These are phyloP conservation scores for Augochlorella aurata DNA, from an alignment of 2,888 invertebrate species.

Conservation along the genomic window DNA sequence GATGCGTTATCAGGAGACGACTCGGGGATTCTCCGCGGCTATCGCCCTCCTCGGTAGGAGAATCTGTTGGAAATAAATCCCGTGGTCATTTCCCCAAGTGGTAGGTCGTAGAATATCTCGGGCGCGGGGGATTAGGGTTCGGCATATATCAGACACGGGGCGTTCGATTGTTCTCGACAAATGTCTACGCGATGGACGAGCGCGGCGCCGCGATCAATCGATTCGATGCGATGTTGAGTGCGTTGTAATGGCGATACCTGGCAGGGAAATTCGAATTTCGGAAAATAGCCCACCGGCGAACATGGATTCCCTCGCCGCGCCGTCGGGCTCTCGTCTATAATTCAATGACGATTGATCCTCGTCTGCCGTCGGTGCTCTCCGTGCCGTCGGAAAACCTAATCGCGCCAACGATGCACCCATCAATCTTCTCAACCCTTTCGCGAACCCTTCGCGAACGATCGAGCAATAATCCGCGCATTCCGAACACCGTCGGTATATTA, in stretches of 20 bases:
- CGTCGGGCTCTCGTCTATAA: slow-evolving; percentile 22
- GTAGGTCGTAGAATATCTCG: neutral
- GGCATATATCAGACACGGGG: slow-evolving; percentile 1
- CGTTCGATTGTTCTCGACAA: slow-evolving; percentile 21
- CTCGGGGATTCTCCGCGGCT: neutral
- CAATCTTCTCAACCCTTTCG: neutral
- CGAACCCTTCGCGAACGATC: neutral
- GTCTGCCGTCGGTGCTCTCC: neutral
- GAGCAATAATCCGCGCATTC: neutral
- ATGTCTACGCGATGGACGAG: slow-evolving; percentile 13
- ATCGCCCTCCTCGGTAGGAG: neutral
- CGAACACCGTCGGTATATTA: too few species aligned
- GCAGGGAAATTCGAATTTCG: slow-evolving; percentile 37
- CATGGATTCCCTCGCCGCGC: slow-evolving; percentile 25
- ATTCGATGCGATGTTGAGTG: slow-evolving; percentile 43
- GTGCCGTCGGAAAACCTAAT: slow-evolving; percentile 27
- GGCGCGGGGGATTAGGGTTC: neutral
- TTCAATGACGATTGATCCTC: slow-evolving; percentile 45
- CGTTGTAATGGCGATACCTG: slow-evolving; percentile 48
- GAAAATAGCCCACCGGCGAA: slow-evolving; percentile 16
- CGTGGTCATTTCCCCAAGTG: neutral
- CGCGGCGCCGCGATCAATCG: slow-evolving; percentile 40
- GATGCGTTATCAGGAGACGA: neutral
- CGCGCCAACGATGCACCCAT: neutral
- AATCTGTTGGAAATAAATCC: neutral